Percentiles rank a stretch among this genome's conserved stretches.
phyloP scores from a whole-genome alignment of 2,888 invertebrate genomes.

The Polia nebulosa region DNA sequence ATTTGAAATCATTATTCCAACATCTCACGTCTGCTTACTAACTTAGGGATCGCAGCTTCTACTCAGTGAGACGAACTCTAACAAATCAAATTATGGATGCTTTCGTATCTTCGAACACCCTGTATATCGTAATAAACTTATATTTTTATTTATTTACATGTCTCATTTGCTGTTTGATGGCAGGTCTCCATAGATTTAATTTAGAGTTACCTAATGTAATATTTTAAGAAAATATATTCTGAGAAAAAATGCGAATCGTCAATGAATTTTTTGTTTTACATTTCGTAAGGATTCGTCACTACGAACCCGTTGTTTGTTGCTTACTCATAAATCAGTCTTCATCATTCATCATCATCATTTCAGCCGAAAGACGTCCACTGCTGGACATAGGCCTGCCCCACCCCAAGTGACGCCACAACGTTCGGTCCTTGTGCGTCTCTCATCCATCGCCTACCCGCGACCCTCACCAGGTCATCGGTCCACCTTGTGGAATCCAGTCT shows the following conservation, averaged over 20 bases:
- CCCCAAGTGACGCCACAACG: no score
- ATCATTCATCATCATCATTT: no score
- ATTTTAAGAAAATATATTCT: background rate
- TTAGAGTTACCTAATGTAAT: slow-evolving; percentile 7
- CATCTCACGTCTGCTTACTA: slow-evolving; percentile 75
- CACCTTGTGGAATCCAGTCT: no score
- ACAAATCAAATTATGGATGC: slow-evolving; percentile 77
- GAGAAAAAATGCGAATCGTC: background rate
- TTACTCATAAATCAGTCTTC: no score
- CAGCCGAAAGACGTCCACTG: no score
- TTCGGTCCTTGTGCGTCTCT: no score
- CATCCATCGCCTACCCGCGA: no score
- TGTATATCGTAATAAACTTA: slow-evolving; percentile 17
- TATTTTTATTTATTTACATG: slow-evolving; percentile 25
- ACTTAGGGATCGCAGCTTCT: slow-evolving; percentile 72
- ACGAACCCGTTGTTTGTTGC: no score
- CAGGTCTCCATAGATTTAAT: slow-evolving; percentile 4
- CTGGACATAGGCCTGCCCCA: no score
- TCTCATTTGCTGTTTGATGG: slow-evolving; percentile 26
- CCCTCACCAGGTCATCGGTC: no score
- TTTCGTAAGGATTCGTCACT: background rate
- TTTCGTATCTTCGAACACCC: slow-evolving; percentile 61
- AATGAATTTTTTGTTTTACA: background rate
- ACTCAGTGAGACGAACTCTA: slow-evolving; percentile 69
- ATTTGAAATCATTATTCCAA: slow-evolving; percentile 57